Conservation (phyloP, 1,140 invertebrate genomes). For the Phthorimaea operculella region DNA sequence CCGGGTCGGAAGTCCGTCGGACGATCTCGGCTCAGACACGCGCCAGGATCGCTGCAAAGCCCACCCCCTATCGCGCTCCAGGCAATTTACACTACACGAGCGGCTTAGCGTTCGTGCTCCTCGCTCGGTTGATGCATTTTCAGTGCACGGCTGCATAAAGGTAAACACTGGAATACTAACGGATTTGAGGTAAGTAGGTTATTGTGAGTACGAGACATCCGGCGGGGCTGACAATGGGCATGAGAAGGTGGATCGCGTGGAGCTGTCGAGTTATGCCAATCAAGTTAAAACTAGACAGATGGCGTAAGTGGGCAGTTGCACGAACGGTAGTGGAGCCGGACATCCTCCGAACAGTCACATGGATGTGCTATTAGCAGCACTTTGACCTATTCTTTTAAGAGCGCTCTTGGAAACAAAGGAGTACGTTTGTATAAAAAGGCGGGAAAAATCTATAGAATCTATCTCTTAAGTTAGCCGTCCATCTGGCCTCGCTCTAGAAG, state of each 20-base stretch:
- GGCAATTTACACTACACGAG: background rate
- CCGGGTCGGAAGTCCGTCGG: conserved; percentile 6
- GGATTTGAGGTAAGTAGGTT: background rate
- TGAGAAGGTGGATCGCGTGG: background rate
- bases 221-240: background rate
- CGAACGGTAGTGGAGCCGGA: background rate
- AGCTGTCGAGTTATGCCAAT: background rate
- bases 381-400: too few relatives aligned
- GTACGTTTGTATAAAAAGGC: too few relatives aligned
- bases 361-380: too few relatives aligned
- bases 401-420: too few relatives aligned
- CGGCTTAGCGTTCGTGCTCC: background rate
- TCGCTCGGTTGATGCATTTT: background rate
- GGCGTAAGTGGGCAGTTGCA: background rate
- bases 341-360: background rate
- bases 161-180: background rate
- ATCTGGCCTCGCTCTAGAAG: too few relatives aligned
- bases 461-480: too few relatives aligned
- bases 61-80: background rate
- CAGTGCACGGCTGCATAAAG: background rate
- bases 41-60: background rate
- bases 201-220: background rate
- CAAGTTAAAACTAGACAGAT: background rate
- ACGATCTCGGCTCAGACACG: conserved; percentile 18
- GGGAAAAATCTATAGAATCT: too few relatives aligned